Evolutionary conservation across 2,888 invertebrate species (phyloP), one percentile per base, ranked within the genome.

Genomic region (Cheilosia soror): DNA sequence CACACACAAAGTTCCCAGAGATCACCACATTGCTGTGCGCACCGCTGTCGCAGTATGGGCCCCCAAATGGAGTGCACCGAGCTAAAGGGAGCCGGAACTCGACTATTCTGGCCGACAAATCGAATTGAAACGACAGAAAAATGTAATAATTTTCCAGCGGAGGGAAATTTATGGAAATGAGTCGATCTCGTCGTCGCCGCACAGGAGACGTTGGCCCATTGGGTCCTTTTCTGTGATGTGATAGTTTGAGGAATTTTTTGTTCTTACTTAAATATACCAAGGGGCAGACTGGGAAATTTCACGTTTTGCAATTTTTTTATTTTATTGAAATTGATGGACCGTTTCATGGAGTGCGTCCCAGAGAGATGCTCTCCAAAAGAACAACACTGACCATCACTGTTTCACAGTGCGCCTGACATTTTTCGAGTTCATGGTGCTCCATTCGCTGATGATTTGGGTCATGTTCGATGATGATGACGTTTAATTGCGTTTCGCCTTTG

Each of bases 61-160:
- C 53, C 33, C 51, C 53, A 25, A 25, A 37, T 37, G 37, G 37
- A 37, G 37, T 11, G 11, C 37, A 37, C 37, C 37, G 37, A 3
- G 58, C 7, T 37, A 51, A 37, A 33, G 51, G 29, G 60, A 40
- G 60, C 27, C 25, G 60, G 65, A 51, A 33, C 55, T 69, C 47
- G 42, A 75, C 76, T 81, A 81, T 85, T 85, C 77, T 63, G 76
- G 85, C 81, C 51, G 76, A 85, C 85, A 81, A 85, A 81, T 85
- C 85, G 85, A 85, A 85, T 81, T 81, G 85, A 81, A 85, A 77
- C 81, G 85, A 81, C 85, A 81, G 63, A 85, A 71, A 72, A 85
- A 81, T 68, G 81, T 72, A 81, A 85, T 85, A 81, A 85, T 85
- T 85, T 85, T 77, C 68, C 77, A 72, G 57, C 68, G 57, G 72